These are phyloP conservation scores for Mastigias papua DNA, from an alignment of 30 jellyfish, hydroid and myxozoan genomes.

Conservation along the genomic window DNA sequence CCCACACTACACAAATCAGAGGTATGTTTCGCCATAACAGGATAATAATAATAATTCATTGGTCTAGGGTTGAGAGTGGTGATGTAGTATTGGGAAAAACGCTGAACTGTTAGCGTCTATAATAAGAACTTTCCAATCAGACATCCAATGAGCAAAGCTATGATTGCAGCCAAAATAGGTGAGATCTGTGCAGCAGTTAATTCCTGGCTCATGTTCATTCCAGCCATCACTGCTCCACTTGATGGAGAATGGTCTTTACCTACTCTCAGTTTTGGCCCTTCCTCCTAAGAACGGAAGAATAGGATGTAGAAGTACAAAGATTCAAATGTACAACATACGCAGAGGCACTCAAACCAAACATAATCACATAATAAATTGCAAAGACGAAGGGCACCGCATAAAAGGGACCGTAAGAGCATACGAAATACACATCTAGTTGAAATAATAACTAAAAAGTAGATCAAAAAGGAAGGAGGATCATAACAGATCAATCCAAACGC, in stretches of 20 bases:
- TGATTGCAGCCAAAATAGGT: conserved; percentile 67
- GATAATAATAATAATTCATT: not conserved
- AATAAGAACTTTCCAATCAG: conserved; percentile 62
- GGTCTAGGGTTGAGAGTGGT: no score
- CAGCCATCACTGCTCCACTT: conserved; percentile 13
- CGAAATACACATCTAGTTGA: no score
- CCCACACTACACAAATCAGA: conserved; percentile 3
- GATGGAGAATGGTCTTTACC: conserved; percentile 11
- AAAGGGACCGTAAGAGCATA: no score
- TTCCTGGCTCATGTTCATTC: conserved; percentile 63
- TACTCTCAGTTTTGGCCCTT: conserved; percentile 30
- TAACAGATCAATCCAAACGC: no score
- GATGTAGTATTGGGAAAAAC: not conserved
- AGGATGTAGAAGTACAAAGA: no score
- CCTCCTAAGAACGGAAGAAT: conserved; percentile 23
- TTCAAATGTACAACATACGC: no score
- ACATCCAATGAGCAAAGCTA: conserved; percentile 70
- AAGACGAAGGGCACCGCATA: no score
- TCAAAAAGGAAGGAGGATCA: no score
- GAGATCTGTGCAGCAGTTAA: conserved; percentile 67
- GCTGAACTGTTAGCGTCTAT: not conserved
- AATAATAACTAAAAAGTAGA: no score
- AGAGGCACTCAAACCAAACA: no score
- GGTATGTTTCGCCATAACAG: not conserved
- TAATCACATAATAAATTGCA: no score